Evolutionary conservation across 2,888 invertebrate genomes (phyloP).

Genomic region (Euplagia quadripunctaria): DNA sequence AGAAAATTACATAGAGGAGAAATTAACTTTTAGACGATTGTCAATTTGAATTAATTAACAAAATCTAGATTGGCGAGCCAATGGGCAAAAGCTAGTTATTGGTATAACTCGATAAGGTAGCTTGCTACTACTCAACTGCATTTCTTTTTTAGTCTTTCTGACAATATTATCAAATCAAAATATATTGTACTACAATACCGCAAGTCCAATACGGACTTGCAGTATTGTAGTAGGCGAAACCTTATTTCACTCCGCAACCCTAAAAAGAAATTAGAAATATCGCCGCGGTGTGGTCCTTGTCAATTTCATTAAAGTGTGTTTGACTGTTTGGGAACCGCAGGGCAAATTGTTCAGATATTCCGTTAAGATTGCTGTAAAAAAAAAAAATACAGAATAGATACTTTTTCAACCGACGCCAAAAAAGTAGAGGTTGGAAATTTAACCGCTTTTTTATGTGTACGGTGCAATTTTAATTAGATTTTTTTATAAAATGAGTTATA

Average conservation of each 20-base stretch:
- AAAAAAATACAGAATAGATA: neutral
- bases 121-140: neutral
- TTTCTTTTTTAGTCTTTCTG: neutral
- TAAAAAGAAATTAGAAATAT: conserved; percentile 49
- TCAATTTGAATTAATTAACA: no score
- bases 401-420: neutral
- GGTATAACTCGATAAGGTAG: neutral
- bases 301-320: conserved; percentile 46
- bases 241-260: conserved; percentile 17
- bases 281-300: conserved; percentile 38
- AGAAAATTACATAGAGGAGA: no score
- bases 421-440: neutral
- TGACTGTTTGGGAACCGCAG: conserved; percentile 44
- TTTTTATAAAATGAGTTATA: no score
- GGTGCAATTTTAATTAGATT: no score
- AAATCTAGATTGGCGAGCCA: no score
- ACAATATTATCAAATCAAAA: neutral
- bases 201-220: accelerated
- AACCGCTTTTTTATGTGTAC: neutral
- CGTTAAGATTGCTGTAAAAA: conserved; percentile 5
- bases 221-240: neutral
- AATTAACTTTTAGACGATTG: no score
- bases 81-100: no score
- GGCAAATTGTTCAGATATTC: conserved; percentile 26
- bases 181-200: no score